These are phyloP conservation scores for Strongylocentrotus purpuratus DNA, from an alignment of 35 echinoderm and acorn worm genomes.

Conservation along the genomic window DNA sequence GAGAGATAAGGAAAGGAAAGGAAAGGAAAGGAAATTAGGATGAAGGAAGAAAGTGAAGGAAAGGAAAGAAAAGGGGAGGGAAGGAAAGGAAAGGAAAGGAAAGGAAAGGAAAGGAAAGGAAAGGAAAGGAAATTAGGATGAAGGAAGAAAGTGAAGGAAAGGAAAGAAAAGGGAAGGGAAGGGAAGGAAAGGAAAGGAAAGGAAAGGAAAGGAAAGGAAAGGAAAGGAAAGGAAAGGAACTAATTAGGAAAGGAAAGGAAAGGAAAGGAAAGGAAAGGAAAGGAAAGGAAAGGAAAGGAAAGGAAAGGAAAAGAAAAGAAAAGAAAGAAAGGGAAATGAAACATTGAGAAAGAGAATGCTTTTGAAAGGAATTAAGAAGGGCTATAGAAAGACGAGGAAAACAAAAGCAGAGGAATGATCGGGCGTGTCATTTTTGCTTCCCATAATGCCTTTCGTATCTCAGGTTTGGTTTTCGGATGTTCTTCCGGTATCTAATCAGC, in stretches of 20 bases:
- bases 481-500: slow-evolving; percentile 80
- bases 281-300: too few relatives aligned
- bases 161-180: not conserved
- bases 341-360: too few relatives aligned
- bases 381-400: too few relatives aligned
- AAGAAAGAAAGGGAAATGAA: too few relatives aligned
- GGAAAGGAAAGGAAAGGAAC: not conserved
- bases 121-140: not conserved
- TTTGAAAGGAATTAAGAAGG: not conserved
- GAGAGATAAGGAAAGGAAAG: too few relatives aligned
- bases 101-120: not conserved
- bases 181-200: not conserved
- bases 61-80: too few relatives aligned
- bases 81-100: too few relatives aligned
- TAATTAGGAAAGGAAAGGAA: not conserved
- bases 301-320: too few relatives aligned
- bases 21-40: too few relatives aligned
- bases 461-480: slow-evolving; percentile 31
- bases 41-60: too few relatives aligned
- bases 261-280: not conserved
- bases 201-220: not conserved
- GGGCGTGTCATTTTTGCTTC: not conserved
- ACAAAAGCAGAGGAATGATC: not conserved
- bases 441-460: not conserved
- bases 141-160: not conserved